Evolutionary conservation across 2,113 vertebrate species (phyloP), one percentile per base, ranked within the genome.

Genomic region (Junco hyemalis): DNA sequence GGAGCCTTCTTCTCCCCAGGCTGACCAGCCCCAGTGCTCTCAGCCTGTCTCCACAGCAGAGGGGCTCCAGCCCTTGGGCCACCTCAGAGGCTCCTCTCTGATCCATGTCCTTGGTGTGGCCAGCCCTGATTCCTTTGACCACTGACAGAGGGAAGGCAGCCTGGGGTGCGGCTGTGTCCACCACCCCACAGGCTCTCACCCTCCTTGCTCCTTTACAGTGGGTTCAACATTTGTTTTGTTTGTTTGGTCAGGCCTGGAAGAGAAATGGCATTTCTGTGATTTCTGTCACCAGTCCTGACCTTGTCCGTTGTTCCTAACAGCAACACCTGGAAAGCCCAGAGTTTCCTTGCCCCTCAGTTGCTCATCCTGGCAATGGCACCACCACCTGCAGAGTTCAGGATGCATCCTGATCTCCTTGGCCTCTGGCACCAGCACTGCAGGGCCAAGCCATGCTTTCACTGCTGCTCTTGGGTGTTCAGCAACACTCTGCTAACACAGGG

Each of bases 141-240:
- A 15, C 6, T 12, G 8, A 18, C 54, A 89, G 24, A 89, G 29
- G 22, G 26, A 38, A 59, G 25, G 38, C 44, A 79, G 59, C 7
- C 2, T 47, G 23, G 7, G 18, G 22, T 26, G 14, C 22, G 42
- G 42, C 61, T 45, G 17, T 23, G 40, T 23, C 20, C n/a, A 45
- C 11, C 44, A 71, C 12, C 31, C 40, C 0, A 4, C 2, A 3
- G 65, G 23, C 21, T 66, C n/a, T 35, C 26, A 26, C 0, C 10
- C 8, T 44, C 18, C 45, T 57, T 53, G 28, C n/a, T 63, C 42
- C 36, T 40, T 33, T 40, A 9, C 11, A 66, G 21, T 5, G 17
- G 12, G 3, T 28, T 36, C 11, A 48, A 17, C 35, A 38, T 21
- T 66, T 3, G 28, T 6, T 59, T 36, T 11, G 22, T 38, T 85